phyloP scores from a whole-genome alignment of 2,797 vertebrate species.

The Gastrophryne carolinensis region DNA sequence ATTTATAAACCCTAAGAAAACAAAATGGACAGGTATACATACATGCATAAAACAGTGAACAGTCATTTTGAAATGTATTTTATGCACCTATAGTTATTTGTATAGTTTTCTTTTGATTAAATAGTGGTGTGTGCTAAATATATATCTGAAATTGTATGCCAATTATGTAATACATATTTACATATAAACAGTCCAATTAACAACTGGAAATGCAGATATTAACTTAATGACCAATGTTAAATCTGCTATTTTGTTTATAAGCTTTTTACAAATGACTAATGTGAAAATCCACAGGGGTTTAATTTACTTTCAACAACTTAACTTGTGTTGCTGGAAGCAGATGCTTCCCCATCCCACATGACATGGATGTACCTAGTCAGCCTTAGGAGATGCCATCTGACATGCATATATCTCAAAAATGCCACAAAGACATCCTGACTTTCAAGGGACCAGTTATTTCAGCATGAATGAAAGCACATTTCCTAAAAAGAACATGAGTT shows the following conservation, averaged over 20 bases:
- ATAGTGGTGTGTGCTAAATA: too few species aligned
- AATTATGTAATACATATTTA: not conserved
- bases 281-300: constrained; percentile 34
- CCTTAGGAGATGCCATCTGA: constrained; percentile 48
- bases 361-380: constrained; percentile 38
- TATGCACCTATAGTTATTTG: too few species aligned
- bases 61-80: too few species aligned
- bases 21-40: too few species aligned
- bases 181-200: not conserved
- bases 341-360: constrained; percentile 41
- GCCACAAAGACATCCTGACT: constrained; percentile 17
- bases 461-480: constrained; percentile 26
- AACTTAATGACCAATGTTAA: not conserved
- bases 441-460: constrained; percentile 18
- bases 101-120: too few species aligned
- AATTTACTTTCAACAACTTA: constrained; percentile 38
- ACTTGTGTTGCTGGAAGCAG: constrained; percentile 31
- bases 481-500: constrained; percentile 12
- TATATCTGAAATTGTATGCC: too few species aligned
- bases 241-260: not conserved
- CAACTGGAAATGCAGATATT: not conserved
- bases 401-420: constrained; percentile 45
- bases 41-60: too few species aligned
- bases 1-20: too few species aligned
- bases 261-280: constrained; percentile 10